These are phyloP conservation scores for Pimephales promelas DNA, from an alignment of 2,113 vertebrate genomes.

Conservation along the genomic window DNA sequence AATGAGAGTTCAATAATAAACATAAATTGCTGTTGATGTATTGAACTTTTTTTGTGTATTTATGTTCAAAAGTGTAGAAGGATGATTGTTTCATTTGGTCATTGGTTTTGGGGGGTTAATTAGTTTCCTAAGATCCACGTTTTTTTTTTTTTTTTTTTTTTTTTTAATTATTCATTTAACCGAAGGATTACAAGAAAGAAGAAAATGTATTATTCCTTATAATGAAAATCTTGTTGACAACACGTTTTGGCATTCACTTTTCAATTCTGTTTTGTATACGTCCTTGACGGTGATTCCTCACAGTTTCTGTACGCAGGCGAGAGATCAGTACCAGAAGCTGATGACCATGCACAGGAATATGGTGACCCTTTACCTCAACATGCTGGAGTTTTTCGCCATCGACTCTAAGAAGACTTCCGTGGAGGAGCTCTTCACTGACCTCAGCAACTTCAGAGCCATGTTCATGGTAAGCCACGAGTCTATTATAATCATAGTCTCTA, in stretches of 20 bases:
- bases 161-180: not conserved
- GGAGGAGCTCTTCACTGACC: conserved; percentile 92
- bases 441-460: conserved; percentile 92
- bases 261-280: not conserved
- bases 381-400: conserved; percentile 86
- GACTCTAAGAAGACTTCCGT: conserved; percentile 93
- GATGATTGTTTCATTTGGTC: too few species aligned
- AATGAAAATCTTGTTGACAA: conserved; percentile 1
- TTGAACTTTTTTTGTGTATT: not conserved
- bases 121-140: too few species aligned
- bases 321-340: conserved; percentile 87
- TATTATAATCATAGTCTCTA: not conserved
- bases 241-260: not conserved
- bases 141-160: too few species aligned
- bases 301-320: conserved; percentile 86
- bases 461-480: conserved; percentile 80
- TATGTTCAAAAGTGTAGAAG: too few species aligned
- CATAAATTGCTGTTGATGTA: not conserved
- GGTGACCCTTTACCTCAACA: conserved; percentile 84
- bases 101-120: not conserved
- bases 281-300: conserved; percentile 81
- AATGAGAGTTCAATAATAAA: not conserved
- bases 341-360: conserved; percentile 86
- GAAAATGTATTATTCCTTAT: not conserved
- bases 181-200: not conserved